Base-by-base conservation (phyloP, 2,888 invertebrate genomes). In the Cryptosula pallasiana region DNA sequence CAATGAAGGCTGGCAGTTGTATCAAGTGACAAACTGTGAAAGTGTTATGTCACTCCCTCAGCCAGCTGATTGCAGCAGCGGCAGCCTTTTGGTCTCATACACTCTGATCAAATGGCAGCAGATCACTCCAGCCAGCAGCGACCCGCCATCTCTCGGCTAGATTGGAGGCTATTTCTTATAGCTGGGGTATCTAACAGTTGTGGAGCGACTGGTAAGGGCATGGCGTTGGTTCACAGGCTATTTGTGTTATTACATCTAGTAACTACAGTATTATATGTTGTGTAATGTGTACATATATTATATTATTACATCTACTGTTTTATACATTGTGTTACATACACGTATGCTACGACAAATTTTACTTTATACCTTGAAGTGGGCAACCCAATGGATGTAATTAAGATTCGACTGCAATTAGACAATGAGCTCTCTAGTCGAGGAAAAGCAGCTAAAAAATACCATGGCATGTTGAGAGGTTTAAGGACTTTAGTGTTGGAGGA, bases 391-490 rank as follows among this genome's bases (percentile, higher is more conserved):
- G 81, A 81, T 76, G 81, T 81, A 36, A 75, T 81, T 2, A 81
- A 81, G 76, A 79, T 78, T 27, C 77, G 81, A 1, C 79, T 81
- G 80, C 81, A 81, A 74, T 75, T 81, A 9, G 80, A 81, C 73
- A 78, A 77, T 72, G 81, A 81, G 71, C 74, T 80, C 72, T 57
- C 76, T 0, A 23, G 25, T 20, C 76, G 79, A 1, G 78, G 79
- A 72, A 2, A 5, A 9, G 2, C 32, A 5, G 9, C 3, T 35
- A 76, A 79, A 1, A 78, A 79, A 71, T 81, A 81, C 73, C 73
- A 77, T 71, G 81, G 81, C 20, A 76, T 78, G 73, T 20, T 80
- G 1, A 76, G 76, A 63, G 81, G 81, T 20, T 75, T 73, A 35
- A 45, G 57, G n/a, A 75, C 69, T 29, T 77, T 81, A 29, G 76